A percentile compares a stretch with the other conserved stretches of the same genome.
These are phyloP conservation scores for Gambusia yucatana DNA, from an alignment of 2,797 vertebrate genomes.

Conservation along the genomic window DNA sequence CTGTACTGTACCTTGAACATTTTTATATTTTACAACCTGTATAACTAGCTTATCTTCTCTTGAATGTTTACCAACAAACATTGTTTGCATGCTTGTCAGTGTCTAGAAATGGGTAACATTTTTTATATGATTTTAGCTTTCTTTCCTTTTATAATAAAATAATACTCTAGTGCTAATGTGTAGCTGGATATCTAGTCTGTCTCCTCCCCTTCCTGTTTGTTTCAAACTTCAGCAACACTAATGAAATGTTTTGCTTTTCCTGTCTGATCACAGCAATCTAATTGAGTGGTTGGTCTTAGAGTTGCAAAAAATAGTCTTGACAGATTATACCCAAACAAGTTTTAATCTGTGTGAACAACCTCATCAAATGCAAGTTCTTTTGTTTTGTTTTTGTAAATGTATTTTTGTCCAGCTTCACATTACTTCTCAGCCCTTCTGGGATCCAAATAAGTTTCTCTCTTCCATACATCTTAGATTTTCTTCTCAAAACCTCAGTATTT, in stretches of 20 bases:
- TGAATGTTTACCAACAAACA: not conserved
- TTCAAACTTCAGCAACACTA: slow-evolving; percentile 32
- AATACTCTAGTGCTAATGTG: not conserved
- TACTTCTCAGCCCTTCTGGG: not conserved
- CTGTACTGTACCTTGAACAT: not conserved
- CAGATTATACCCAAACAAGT: slow-evolving; percentile 9
- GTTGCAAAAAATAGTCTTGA: slow-evolving; percentile 3
- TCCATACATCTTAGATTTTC: not conserved
- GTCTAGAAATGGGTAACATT: not conserved
- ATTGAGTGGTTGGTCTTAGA: not conserved
- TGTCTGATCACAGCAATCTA: slow-evolving; percentile 5
- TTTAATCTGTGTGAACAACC: not conserved
- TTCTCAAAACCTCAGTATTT: not conserved
- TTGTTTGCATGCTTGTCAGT: not conserved
- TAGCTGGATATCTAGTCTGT: not conserved
- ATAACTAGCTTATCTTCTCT: not conserved
- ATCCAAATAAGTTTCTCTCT: not conserved
- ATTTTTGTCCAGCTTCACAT: not conserved
- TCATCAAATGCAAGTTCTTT: not conserved
- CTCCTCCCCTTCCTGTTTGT: slow-evolving; percentile 51
- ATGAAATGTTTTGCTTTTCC: slow-evolving; percentile 54
- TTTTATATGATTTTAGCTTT: not conserved
- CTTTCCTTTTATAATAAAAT: not conserved
- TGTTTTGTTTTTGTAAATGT: not conserved
- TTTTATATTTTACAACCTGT: not conserved